Base-by-base conservation (phyloP, 2,888 invertebrate genomes). In the Dastarcus helophoroides region DNA sequence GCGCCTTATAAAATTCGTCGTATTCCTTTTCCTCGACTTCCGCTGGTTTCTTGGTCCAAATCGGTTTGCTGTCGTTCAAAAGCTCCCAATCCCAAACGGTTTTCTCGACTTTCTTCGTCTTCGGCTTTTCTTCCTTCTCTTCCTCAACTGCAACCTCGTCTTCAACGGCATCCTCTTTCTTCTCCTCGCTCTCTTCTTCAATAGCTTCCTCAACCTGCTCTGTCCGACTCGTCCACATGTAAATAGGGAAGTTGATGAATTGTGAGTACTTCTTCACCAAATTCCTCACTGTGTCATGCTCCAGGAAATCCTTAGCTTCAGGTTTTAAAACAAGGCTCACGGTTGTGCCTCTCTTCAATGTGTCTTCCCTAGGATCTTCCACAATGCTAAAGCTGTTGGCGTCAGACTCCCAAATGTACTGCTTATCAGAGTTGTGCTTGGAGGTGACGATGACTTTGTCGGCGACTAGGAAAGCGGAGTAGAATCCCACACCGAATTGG, bases 401-500 rank as follows among this genome's bases (percentile, higher is more conserved):
- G 67, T 98, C 95, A 1, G 94, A 94, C 62, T 97, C 93, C 98
- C 98, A 98, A 49, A 98, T 82, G 65, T 93, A 82, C 62, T 98
- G 98, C 39, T 72, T 71, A 58, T 93, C 94, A 47, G 81, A 81
- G 60, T 94, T 93, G 64, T 91, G 78, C 62, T 98, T 98, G 7
- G 93, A 85, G 2, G 86, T 89, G 2, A 99, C 98, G 27, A 93
- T 77, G 25, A 99, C 95, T 50, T 79, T 77, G 62, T 98, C 93
- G 14, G 97, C 94, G 34, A 98, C 95, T 58, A 66, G 71, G 69
- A 98, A 98, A 2, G 94, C 82, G 0, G 97, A 97, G 65, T 98
- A 98, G 68, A 98, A 99, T 36, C 98, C 98, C 43, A 99, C 98
- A 57, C 98, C 98, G 67, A 99, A 99, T 65, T 95, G 94, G 3